A percentile compares a stretch with the other conserved stretches of the same genome.
Conservation (phyloP, 2,113 vertebrate genomes). For the Thomomys bottae region DNA sequence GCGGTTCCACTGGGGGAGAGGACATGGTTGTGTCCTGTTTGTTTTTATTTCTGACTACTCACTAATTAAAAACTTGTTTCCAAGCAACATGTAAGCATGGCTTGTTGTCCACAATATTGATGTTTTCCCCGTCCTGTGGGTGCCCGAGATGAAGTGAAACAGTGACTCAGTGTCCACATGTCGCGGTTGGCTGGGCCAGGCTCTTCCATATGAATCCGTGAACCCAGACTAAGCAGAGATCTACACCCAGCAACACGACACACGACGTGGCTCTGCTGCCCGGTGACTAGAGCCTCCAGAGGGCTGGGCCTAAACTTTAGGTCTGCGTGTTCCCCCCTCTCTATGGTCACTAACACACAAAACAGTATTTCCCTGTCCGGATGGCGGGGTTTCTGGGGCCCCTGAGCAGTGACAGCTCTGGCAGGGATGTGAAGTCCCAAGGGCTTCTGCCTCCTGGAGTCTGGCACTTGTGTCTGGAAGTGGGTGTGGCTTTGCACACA, state of each 20-base stretch:
- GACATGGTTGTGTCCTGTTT: rapidly evolving
- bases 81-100: neutral
- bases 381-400: neutral
- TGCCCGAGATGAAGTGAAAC: neutral
- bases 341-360: too few species aligned
- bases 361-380: too few species aligned
- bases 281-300: neutral
- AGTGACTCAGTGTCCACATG: conserved; percentile 64
- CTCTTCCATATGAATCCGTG: neutral
- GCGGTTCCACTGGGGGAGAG: neutral
- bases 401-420: rapidly evolving
- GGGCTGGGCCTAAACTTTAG: too few species aligned
- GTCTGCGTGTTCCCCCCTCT: rapidly evolving
- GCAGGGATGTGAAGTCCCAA: neutral
- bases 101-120: neutral
- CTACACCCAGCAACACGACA: rapidly evolving
- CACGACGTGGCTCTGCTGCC: neutral
- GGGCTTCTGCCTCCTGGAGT: too few species aligned
- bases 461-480: too few species aligned
- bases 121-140: conserved; percentile 36
- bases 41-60: conserved; percentile 25
- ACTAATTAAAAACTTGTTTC: conserved; percentile 37
- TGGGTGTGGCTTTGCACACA: rapidly evolving
- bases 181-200: conserved; percentile 30
- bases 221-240: rapidly evolving